These are phyloP conservation scores for Silurus asotus DNA, from an alignment of 2,113 vertebrate species.

Conservation along the genomic window DNA sequence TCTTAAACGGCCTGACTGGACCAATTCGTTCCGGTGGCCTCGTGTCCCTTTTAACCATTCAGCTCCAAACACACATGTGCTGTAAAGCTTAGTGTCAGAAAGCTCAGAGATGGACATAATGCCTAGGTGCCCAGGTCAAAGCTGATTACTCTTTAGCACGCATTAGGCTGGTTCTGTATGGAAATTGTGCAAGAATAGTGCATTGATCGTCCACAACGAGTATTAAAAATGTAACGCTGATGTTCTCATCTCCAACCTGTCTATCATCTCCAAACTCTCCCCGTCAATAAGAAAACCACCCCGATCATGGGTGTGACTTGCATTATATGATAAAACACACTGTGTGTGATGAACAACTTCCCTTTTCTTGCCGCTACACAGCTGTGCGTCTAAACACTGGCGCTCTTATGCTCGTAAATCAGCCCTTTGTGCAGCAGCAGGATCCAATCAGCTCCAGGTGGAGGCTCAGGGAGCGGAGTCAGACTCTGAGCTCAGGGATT, in stretches of 20 bases:
- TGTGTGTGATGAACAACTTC: conserved; percentile 96
- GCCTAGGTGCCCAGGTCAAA: background rate
- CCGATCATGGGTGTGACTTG: conserved; percentile 70
- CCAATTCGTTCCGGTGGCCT: conserved; percentile 65
- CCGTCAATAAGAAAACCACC: conserved; percentile 72
- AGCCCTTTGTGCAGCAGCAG: conserved; percentile 93
- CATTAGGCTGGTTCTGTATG: no score
- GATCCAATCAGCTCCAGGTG: conserved; percentile 97
- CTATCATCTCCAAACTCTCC: conserved; percentile 79
- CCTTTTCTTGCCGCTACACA: conserved; percentile 91
- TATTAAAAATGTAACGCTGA: background rate
- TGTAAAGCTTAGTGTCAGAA: conserved; percentile 61
- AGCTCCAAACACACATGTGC: conserved; percentile 60
- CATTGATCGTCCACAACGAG: background rate
- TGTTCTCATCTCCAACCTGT: conserved; percentile 75
- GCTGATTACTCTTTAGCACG: conserved; percentile 8
- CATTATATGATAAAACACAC: conserved; percentile 84
- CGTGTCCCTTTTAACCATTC: conserved; percentile 39
- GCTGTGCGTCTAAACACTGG: conserved; percentile 82
- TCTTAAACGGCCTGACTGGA: conserved; percentile 62
- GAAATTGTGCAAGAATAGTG: no score
- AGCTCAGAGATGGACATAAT: background rate
- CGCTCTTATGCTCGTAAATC: conserved; percentile 89
- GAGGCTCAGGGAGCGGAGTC: conserved; percentile 75
- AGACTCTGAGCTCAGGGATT: conserved; percentile 78